Base-by-base conservation (phyloP, 2,888 invertebrate genomes). In the Mellilla xanthometata region DNA sequence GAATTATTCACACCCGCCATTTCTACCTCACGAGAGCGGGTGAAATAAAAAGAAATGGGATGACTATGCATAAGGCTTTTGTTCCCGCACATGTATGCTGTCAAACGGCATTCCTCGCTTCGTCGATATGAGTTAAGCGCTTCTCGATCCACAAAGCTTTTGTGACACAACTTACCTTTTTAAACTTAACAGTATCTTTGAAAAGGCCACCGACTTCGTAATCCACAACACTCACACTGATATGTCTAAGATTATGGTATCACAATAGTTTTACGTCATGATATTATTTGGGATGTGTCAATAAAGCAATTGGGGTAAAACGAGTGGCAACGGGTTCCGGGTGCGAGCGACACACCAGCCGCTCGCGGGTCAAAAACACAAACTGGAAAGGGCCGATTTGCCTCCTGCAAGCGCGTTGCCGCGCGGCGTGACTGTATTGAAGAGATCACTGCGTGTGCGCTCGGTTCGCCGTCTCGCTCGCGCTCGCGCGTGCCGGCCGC, bases 61-160 rank as follows among this genome's bases (percentile, higher is more conserved):
- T 79, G 85, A 81, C 80, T 81, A 72, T 82, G 83, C 83, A 81
- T 72, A 81, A 81, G 83, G 81, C 88, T 89, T 86, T 89, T 88
- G 86, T 88, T 89, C 85, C 83, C 83, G 83, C 78, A 85, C 76
- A 81, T 83, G 81, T 81, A 86, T 82, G 87, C 86, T 82, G 88
- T 88, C 89, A 81, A 82, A 82, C 89, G 74, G 79, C 88, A 89
- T 89, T 89, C 88, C 88, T 79, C 73, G 70, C 80, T 74, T 79
- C 79, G 81, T 80, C 83, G 81, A 85, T 84, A 81, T 83, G 76
- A 78, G 77, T 83, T 78, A 79, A 81, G 78, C 87, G 82, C 78
- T 77, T 80, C 79, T 80, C 79, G 76, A 83, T 82, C 72, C 78
- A 69, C 78, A 67, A 78, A 84, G 79, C 81, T 86, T 86, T 82